phyloP scores from a whole-genome alignment of 1,140 invertebrate species.

The Agrilus planipennis region DNA sequence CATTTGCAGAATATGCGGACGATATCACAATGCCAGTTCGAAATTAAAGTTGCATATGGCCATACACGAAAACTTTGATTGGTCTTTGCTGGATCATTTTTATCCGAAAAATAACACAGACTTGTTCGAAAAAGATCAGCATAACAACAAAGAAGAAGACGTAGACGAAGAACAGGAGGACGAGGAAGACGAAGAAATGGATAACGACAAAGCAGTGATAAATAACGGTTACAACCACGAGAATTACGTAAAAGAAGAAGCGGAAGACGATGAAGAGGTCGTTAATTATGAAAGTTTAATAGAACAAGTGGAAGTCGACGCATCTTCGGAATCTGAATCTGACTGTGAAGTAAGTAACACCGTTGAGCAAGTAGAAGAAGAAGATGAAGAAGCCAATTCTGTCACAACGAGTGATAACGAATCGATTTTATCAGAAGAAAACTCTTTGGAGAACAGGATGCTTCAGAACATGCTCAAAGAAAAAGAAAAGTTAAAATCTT shows the following conservation, averaged over 20 bases:
- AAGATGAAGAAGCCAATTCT: slow-evolving; percentile 25
- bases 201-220: slow-evolving; percentile 11
- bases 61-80: slow-evolving; percentile 43
- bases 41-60: slow-evolving; percentile 45
- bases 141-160: slow-evolving; percentile 8
- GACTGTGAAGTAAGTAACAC: slow-evolving; percentile 8
- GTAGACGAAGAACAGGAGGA: slow-evolving; percentile 13
- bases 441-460: slow-evolving; percentile 15
- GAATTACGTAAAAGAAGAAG: slow-evolving; percentile 7
- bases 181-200: slow-evolving; percentile 15
- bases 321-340: slow-evolving; percentile 12
- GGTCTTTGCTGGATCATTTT: slow-evolving; percentile 26
- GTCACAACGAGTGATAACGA: slow-evolving; percentile 10
- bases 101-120: slow-evolving; percentile 25
- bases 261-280: slow-evolving; percentile 6
- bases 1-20: slow-evolving; percentile 45
- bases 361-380: slow-evolving; percentile 15
- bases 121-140: slow-evolving; percentile 17
- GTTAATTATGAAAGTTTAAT: slow-evolving; percentile 29
- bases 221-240: slow-evolving; percentile 15
- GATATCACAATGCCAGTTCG: slow-evolving; percentile 46
- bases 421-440: slow-evolving; percentile 6
- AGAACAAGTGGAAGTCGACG: slow-evolving; percentile 28
- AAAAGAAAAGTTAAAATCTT: too few species aligned
- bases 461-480: slow-evolving; percentile 16